Evolutionary conservation across 1,140 invertebrate genomes (phyloP).

Genomic region (Drosophila elegans): DNA sequence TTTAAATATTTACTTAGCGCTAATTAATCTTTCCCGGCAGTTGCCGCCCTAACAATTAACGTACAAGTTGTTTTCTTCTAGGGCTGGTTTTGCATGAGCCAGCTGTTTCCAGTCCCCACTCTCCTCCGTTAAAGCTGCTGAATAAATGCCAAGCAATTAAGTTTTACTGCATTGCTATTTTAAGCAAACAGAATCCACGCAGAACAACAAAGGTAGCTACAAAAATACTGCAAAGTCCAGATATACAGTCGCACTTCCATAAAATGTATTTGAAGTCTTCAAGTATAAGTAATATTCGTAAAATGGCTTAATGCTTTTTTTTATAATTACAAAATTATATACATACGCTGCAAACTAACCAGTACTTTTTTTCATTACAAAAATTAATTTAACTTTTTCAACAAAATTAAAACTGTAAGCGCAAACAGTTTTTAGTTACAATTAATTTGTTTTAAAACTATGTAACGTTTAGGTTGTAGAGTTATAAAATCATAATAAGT

Average conservation of each 20-base stretch:
- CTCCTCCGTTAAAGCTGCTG: neutral
- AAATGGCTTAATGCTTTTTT: no score
- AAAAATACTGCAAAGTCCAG: slow-evolving; percentile 3
- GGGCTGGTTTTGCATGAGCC: slow-evolving; percentile 6
- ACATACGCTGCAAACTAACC: no score
- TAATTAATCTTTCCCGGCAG: slow-evolving; percentile 33
- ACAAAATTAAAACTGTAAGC: no score
- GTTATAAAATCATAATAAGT: no score
- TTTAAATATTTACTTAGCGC: slow-evolving; percentile 24
- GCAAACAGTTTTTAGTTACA: no score
- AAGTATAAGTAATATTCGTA: no score
- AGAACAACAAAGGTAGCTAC: slow-evolving; percentile 17
- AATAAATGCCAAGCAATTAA: slow-evolving; percentile 32
- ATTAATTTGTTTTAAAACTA: no score
- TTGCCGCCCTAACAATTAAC: slow-evolving; percentile 1
- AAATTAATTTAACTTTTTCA: no score
- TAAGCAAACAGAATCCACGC: slow-evolving; percentile 20
- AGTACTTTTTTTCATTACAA: no score
- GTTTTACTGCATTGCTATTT: slow-evolving; percentile 18
- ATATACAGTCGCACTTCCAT: slow-evolving; percentile 28
- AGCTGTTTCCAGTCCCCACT: slow-evolving; percentile 35
- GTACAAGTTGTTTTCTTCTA: neutral
- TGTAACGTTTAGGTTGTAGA: no score
- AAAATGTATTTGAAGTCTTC: no score
- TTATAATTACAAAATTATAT: no score